A percentile compares a stretch with the other conserved stretches of the same genome.
Evolutionary conservation across 1,140 invertebrate genomes (phyloP).

Genomic region (Ditylenchus dipsaci): DNA sequence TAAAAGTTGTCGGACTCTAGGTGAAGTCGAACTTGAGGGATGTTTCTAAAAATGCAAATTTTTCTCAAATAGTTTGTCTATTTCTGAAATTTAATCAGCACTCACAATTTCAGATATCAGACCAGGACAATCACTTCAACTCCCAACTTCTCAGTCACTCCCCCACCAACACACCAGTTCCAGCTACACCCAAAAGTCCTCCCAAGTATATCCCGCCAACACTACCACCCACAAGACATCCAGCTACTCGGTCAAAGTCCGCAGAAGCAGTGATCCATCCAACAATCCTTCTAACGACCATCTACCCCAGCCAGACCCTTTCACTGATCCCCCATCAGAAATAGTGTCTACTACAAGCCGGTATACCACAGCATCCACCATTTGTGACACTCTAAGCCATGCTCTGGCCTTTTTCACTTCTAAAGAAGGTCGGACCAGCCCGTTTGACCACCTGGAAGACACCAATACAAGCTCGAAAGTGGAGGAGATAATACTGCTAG

Average conservation of each 20-base stretch:
- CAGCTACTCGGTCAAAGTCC: conserved; percentile 10
- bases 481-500: neutral
- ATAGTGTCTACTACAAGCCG: neutral
- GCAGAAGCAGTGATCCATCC: neutral
- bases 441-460: neutral
- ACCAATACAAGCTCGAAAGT: neutral
- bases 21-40: too few relatives aligned
- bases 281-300: neutral
- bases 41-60: too few relatives aligned
- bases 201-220: neutral
- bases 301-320: neutral
- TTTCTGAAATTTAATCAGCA: too few relatives aligned
- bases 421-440: neutral
- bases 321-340: neutral
- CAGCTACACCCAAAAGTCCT: neutral
- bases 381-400: neutral
- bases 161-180: neutral
- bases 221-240: neutral
- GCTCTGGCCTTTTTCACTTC: neutral
- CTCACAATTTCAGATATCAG: neutral
- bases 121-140: neutral
- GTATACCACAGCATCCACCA: neutral
- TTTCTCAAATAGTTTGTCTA: too few relatives aligned
- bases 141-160: neutral
- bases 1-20: too few relatives aligned